Conservation (phyloP, 2,797 vertebrate genomes). For the Melanotaenia parkinsoni region DNA sequence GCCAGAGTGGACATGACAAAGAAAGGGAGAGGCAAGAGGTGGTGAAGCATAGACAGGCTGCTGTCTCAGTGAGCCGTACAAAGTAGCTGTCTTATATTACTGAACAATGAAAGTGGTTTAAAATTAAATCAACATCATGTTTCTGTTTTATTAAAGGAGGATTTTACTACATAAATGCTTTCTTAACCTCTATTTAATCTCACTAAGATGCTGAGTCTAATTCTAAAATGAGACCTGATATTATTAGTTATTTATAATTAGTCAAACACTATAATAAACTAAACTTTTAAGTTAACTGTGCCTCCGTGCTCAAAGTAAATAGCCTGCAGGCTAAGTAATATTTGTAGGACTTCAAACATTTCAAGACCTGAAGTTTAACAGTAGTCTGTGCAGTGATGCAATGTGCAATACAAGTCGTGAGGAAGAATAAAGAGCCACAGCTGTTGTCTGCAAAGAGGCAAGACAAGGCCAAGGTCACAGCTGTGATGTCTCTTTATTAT, state of each 20-base stretch:
- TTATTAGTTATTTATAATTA: too few relatives aligned
- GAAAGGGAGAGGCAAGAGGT: slow-evolving; percentile 39
- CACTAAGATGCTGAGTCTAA: too few relatives aligned
- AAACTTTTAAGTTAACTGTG: not conserved
- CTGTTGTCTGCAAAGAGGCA: slow-evolving; percentile 55
- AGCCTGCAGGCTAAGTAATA: not conserved
- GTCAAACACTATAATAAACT: too few relatives aligned
- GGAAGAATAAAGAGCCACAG: slow-evolving; percentile 61
- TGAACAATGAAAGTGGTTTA: not conserved
- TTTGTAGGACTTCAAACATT: slow-evolving; percentile 38
- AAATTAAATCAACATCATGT: not conserved
- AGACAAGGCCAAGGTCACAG: slow-evolving; percentile 72
- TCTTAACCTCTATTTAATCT: too few relatives aligned
- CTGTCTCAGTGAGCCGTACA: not conserved
- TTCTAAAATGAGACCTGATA: too few relatives aligned
- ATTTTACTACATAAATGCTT: too few relatives aligned
- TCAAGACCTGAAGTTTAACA: slow-evolving; percentile 38
- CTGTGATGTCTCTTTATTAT: slow-evolving; percentile 48
- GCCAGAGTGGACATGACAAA: slow-evolving; percentile 44
- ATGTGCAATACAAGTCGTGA: slow-evolving; percentile 66
- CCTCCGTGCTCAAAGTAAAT: not conserved
- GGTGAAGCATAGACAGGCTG: slow-evolving; percentile 29
- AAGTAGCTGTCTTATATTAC: not conserved
- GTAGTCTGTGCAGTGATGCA: slow-evolving; percentile 57
- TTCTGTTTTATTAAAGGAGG: not conserved